A percentile compares a stretch with the other conserved stretches of the same genome.
These are phyloP conservation scores for Notospermus geniculatus DNA, from an alignment of 1,140 invertebrate genomes.

Conservation along the genomic window DNA sequence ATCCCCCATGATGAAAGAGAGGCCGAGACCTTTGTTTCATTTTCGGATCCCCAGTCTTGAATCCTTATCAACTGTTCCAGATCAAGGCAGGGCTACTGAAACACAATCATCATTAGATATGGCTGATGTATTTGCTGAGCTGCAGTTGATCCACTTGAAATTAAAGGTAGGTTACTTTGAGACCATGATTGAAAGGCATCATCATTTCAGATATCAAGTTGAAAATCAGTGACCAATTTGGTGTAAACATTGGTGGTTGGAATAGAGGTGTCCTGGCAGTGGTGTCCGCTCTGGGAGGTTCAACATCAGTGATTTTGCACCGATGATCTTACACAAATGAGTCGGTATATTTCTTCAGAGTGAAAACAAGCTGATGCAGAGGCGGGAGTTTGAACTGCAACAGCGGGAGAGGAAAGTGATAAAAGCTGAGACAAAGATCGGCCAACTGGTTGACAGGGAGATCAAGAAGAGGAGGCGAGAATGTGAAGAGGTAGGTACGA, in stretches of 20 bases:
- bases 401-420: slow-evolving; percentile 44
- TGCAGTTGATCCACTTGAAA: slow-evolving; percentile 48
- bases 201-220: too few species aligned
- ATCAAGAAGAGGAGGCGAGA: slow-evolving; percentile 35
- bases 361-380: slow-evolving; percentile 43
- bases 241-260: too few species aligned
- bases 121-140: slow-evolving; percentile 43
- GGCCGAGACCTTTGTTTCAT: too few species aligned
- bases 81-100: not conserved
- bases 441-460: slow-evolving; percentile 44
- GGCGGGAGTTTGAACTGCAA: slow-evolving; percentile 40
- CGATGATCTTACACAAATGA: not conserved
- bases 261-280: too few species aligned
- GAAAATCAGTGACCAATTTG: too few species aligned
- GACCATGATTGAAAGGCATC: too few species aligned
- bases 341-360: slow-evolving; percentile 23
- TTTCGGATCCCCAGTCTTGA: too few species aligned
- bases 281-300: too few species aligned
- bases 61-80: too few species aligned
- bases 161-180: slow-evolving; percentile 36
- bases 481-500: slow-evolving; percentile 41
- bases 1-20: too few species aligned
- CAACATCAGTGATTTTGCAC: too few species aligned
- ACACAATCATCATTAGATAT: slow-evolving; percentile 30
- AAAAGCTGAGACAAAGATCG: slow-evolving; percentile 41